phyloP scores from a whole-genome alignment of 2,797 vertebrate species.

The Urocyon cinereoargenteus region DNA sequence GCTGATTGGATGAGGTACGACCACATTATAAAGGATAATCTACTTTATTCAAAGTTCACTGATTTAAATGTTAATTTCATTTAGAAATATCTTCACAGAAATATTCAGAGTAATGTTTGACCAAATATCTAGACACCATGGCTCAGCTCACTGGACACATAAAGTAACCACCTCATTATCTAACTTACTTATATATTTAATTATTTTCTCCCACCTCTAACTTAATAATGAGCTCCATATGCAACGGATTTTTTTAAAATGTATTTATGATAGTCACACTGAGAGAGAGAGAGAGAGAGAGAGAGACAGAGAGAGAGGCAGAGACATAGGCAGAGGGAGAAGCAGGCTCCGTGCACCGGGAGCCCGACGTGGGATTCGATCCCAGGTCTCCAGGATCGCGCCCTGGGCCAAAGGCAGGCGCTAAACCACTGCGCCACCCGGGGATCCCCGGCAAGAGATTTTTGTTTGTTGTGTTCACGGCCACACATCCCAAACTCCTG shows the following conservation, averaged over 20 bases:
- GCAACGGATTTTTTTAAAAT: too few relatives aligned
- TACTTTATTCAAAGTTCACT: background rate
- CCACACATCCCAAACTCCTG: background rate
- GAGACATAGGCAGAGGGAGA: too few relatives aligned
- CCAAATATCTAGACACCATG: background rate
- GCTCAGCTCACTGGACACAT: background rate
- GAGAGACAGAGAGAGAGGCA: too few relatives aligned
- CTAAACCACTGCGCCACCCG: too few relatives aligned
- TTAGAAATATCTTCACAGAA: background rate
- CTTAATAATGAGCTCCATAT: background rate
- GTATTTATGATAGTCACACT: too few relatives aligned
- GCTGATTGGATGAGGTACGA: background rate
- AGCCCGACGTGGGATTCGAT: too few relatives aligned
- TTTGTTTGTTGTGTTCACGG: background rate
- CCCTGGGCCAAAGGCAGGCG: too few relatives aligned
- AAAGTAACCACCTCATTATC: background rate
- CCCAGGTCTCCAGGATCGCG: too few relatives aligned
- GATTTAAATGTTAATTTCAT: background rate
- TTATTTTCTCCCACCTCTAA: background rate
- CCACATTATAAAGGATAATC: background rate
- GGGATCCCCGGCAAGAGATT: too few relatives aligned
- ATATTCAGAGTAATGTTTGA: background rate
- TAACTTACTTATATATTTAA: background rate
- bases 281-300: too few relatives aligned
- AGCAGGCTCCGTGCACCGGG: too few relatives aligned